These are phyloP conservation scores for Cynaeus angustus DNA, from an alignment of 2,888 invertebrate species.

Conservation along the genomic window DNA sequence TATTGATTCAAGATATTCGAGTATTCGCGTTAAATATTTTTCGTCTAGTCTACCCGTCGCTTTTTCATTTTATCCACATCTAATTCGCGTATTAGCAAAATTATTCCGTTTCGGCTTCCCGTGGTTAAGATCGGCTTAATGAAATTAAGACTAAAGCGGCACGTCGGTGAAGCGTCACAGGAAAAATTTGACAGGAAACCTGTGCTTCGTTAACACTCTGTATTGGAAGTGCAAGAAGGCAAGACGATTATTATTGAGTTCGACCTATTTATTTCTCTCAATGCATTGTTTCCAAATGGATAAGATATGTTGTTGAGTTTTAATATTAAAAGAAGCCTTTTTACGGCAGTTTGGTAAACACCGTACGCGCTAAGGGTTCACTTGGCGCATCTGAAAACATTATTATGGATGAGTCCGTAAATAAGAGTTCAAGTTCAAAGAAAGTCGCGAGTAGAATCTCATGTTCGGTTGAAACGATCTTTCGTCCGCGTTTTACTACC, in stretches of 20 bases:
- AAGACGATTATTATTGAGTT: no score
- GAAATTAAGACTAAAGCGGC: no score
- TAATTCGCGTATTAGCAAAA: neutral
- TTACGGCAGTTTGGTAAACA: conserved; percentile 29
- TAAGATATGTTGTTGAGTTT: conserved; percentile 30
- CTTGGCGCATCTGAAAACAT: conserved; percentile 12
- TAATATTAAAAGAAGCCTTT: conserved; percentile 32
- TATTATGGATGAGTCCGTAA: conserved; percentile 42
- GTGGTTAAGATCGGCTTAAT: neutral
- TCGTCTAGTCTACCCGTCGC: neutral
- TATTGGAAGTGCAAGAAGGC: no score
- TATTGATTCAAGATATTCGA: conserved; percentile 10
- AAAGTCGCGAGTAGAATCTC: conserved; percentile 38
- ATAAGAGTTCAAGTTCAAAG: conserved; percentile 46
- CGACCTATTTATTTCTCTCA: no score
- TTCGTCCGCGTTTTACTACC: conserved; percentile 53
- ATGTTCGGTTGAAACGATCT: conserved; percentile 38
- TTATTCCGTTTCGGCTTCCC: neutral
- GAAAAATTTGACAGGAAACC: no score
- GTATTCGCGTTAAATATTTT: neutral
- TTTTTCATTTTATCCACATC: conserved; percentile 3
- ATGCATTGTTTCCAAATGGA: conserved; percentile 19
- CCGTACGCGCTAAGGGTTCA: conserved; percentile 16
- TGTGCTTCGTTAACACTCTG: no score
- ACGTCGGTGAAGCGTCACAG: no score